Conservation (phyloP, 2,888 invertebrate genomes). For the Drosophila lutescens region DNA sequence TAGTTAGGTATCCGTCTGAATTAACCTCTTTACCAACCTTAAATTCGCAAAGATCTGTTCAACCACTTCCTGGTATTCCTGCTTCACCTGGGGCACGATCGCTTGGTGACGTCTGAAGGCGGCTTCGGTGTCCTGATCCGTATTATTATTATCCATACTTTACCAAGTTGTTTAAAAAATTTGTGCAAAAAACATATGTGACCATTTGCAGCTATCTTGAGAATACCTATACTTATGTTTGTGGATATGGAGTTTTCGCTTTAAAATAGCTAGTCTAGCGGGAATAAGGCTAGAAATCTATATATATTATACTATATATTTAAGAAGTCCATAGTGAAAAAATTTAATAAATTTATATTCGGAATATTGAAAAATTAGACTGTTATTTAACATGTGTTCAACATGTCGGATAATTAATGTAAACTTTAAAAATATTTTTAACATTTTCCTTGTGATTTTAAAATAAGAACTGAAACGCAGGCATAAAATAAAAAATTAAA, state of each 20-base stretch:
- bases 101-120: conserved; percentile 51
- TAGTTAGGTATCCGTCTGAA: background rate
- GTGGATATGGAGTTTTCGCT: background rate
- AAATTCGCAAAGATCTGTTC: conserved; percentile 53
- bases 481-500: no score
- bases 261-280: no score
- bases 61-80: conserved; percentile 49
- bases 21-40: conserved; percentile 15
- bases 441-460: no score
- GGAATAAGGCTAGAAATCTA: no score
- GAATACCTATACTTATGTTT: background rate
- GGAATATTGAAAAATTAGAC: no score
- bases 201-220: conserved; percentile 1
- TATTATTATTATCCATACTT: background rate
- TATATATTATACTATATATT: no score
- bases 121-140: conserved; percentile 45
- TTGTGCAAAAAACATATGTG: background rate
- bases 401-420: no score
- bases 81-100: conserved; percentile 46
- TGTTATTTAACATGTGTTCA: no score
- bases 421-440: no score
- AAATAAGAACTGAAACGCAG: no score
- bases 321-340: no score
- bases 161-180: background rate
- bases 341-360: no score